These are phyloP conservation scores for Pseudoips prasinana DNA, from an alignment of 2,888 invertebrate genomes.

Conservation along the genomic window DNA sequence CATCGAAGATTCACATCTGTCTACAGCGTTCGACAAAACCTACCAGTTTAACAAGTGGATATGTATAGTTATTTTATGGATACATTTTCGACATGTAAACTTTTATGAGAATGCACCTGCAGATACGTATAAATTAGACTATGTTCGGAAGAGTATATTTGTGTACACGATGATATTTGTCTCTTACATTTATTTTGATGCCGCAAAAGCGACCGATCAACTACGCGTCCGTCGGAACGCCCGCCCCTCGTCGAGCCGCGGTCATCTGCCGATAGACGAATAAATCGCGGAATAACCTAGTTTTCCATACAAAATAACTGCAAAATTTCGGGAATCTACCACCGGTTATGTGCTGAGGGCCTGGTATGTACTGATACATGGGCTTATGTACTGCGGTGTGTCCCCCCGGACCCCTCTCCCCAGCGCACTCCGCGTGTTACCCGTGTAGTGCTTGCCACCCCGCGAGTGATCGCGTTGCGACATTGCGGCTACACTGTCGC, in stretches of 20 bases:
- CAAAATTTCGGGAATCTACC: conserved; percentile 76
- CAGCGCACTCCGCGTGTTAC: conserved; percentile 49
- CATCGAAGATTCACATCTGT: too few species aligned
- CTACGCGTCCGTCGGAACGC: conserved; percentile 8
- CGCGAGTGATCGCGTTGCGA: conserved; percentile 64
- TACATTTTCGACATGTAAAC: too few species aligned
- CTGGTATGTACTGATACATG: conserved; percentile 73
- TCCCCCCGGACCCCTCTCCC: conserved; percentile 44
- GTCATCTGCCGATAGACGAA: conserved; percentile 45
- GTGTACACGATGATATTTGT: too few species aligned
- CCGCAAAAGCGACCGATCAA: conserved; percentile 12
- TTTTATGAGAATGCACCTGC: too few species aligned
- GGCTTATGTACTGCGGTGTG: conserved; percentile 64
- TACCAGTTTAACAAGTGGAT: too few species aligned
- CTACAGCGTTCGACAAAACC: too few species aligned
- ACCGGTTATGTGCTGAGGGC: conserved; percentile 61
- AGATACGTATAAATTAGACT: too few species aligned
- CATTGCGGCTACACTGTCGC: conserved; percentile 31
- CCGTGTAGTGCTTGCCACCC: conserved; percentile 68
- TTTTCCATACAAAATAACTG: conserved; percentile 80
- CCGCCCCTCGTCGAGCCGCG: conserved; percentile 9
- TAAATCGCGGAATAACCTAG: conserved; percentile 78
- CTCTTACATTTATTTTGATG: conserved; percentile 4
- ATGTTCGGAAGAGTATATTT: too few species aligned
- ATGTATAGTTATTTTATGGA: too few species aligned